A percentile compares a stretch with the other conserved stretches of the same genome.
Evolutionary conservation across 2,888 invertebrate species (phyloP).

Genomic region (Orchesellides sinensis): DNA sequence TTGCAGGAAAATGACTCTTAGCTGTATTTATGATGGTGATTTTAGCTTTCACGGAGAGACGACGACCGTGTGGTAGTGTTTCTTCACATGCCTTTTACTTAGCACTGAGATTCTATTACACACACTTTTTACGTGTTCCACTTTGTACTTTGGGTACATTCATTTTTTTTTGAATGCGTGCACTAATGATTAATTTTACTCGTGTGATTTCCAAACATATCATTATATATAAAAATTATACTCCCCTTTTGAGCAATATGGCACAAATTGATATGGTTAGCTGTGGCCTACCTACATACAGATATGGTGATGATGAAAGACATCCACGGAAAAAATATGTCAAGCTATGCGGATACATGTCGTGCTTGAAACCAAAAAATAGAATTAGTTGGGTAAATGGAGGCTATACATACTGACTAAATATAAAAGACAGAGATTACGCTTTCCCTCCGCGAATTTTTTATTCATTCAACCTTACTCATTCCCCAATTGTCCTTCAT

Average conservation of each 20-base stretch:
- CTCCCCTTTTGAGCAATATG: neutral
- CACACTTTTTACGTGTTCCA: neutral
- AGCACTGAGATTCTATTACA: neutral
- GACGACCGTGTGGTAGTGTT: neutral
- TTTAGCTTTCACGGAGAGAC: conserved; percentile 25
- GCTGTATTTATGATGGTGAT: conserved; percentile 21
- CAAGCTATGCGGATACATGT: too few relatives aligned
- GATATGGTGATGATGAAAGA: too few relatives aligned
- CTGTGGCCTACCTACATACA: too few relatives aligned
- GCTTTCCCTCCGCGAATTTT: too few relatives aligned
- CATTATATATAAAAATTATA: neutral
- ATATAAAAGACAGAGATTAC: too few relatives aligned
- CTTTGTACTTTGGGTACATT: neutral
- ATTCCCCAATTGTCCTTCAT: too few relatives aligned
- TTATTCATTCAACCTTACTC: too few relatives aligned
- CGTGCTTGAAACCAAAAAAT: too few relatives aligned
- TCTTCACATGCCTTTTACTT: neutral
- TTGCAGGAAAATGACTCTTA: conserved; percentile 25
- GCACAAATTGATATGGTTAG: too few relatives aligned
- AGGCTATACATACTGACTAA: too few relatives aligned
- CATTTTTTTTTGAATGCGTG: neutral
- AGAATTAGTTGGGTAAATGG: too few relatives aligned
- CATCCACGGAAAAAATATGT: too few relatives aligned
- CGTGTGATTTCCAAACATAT: conserved; percentile 15
- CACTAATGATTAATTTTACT: conserved; percentile 5